phyloP scores from a whole-genome alignment of 2,888 invertebrate genomes.

The Chalcis sispes region DNA sequence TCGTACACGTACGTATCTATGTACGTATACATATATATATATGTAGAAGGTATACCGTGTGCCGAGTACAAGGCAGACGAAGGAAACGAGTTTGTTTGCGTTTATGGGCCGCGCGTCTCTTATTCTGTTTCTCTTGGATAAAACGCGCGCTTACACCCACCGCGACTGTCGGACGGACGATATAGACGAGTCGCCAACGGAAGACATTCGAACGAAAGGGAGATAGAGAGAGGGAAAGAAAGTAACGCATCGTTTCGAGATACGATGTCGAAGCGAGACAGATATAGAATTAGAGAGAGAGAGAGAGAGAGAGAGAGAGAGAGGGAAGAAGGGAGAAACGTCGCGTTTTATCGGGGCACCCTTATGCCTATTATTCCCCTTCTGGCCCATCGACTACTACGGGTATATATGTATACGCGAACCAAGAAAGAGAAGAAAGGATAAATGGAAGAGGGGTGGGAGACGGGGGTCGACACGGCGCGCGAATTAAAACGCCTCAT shows the following conservation, averaged over 20 bases:
- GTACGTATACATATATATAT: no score
- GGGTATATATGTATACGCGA: slow-evolving; percentile 58
- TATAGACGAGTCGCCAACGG: background rate
- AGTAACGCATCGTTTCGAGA: background rate
- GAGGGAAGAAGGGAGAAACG: slow-evolving; percentile 47
- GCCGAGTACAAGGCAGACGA: slow-evolving; percentile 3
- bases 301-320: slow-evolving; percentile 43
- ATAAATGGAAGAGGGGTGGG: slow-evolving; percentile 43
- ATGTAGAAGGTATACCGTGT: no score
- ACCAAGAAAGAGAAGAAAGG: no score
- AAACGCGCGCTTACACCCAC: slow-evolving; percentile 53
- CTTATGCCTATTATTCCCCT: slow-evolving; percentile 73
- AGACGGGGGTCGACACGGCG: slow-evolving; percentile 69
- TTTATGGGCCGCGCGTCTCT: slow-evolving; percentile 64
- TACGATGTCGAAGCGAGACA: slow-evolving; percentile 1
- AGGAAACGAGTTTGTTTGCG: slow-evolving; percentile 76
- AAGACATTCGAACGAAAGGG: no score
- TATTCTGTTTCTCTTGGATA: no score
- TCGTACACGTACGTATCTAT: no score
- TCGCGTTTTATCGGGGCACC: slow-evolving; percentile 71
- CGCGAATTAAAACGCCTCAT: slow-evolving; percentile 77
- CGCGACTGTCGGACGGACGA: slow-evolving; percentile 17
- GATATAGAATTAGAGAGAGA: slow-evolving; percentile 38
- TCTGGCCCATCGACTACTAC: slow-evolving; percentile 58
- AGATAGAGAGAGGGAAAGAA: no score